phyloP scores from a whole-genome alignment of 2,113 vertebrate genomes.

The Casuarius casuarius region DNA sequence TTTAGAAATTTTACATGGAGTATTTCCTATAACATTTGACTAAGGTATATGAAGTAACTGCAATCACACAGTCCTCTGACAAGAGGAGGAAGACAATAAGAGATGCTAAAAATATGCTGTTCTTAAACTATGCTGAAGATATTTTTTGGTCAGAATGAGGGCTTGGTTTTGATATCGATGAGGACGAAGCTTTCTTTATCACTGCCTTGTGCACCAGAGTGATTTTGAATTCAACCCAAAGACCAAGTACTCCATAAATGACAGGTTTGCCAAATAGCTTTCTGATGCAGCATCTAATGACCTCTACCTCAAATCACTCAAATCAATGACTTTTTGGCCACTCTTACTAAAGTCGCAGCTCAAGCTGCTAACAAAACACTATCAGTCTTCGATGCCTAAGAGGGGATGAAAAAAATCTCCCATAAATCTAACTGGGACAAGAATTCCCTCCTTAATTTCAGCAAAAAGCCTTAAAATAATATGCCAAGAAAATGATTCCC shows the following conservation, averaged over 20 bases:
- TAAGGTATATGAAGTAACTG: neutral
- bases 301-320: neutral
- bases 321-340: neutral
- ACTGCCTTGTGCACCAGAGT: neutral
- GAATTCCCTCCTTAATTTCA: constrained; percentile 11
- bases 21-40: neutral
- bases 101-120: neutral
- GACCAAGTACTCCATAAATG: neutral
- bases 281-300: constrained; percentile 11
- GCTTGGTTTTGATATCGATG: neutral
- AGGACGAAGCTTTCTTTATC: neutral
- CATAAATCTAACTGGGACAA: neutral
- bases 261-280: constrained; percentile 5
- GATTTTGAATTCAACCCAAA: constrained; percentile 5
- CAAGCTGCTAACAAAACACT: neutral
- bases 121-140: neutral
- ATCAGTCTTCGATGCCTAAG: neutral
- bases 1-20: neutral
- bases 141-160: neutral
- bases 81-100: neutral
- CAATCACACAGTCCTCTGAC: neutral
- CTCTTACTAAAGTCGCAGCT: neutral
- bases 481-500: neutral
- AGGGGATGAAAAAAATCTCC: neutral
- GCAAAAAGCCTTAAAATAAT: neutral